Evolutionary conservation across 2,888 invertebrate species (phyloP).

Genomic region (Aphrophora alni): DNA sequence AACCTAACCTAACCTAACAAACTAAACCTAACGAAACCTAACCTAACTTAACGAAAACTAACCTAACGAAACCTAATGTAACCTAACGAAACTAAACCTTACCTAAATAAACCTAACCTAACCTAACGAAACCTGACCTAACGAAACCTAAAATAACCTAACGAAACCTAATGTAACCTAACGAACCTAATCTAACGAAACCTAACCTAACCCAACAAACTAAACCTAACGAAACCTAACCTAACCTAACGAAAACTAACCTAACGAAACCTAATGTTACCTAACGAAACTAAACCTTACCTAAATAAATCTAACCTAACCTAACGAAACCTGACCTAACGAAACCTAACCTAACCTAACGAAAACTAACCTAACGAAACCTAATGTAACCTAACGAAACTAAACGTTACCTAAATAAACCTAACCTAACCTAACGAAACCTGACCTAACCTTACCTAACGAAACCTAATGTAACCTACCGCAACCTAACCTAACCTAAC

Average conservation of each 20-base stretch:
- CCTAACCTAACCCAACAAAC: not conserved
- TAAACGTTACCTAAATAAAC: not conserved
- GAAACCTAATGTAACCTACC: not conserved
- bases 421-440: not conserved
- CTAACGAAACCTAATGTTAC: not conserved
- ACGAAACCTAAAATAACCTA: not conserved
- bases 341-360: not conserved
- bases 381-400: not conserved
- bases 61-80: not conserved
- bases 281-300: not conserved
- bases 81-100: not conserved
- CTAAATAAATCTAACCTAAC: not conserved
- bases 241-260: not conserved
- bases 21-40: not conserved
- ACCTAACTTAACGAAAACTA: not conserved
- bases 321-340: not conserved
- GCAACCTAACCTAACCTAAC: not conserved
- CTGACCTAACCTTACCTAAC: not conserved
- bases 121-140: not conserved
- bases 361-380: not conserved
- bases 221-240: not conserved
- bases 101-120: slow-evolving; percentile 6
- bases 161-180: not conserved
- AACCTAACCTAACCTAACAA: not conserved
- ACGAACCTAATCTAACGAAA: not conserved